A percentile compares a stretch with the other conserved stretches of the same genome.
These are phyloP conservation scores for Natator depressus DNA, from an alignment of 2,113 vertebrate genomes.

Conservation along the genomic window DNA sequence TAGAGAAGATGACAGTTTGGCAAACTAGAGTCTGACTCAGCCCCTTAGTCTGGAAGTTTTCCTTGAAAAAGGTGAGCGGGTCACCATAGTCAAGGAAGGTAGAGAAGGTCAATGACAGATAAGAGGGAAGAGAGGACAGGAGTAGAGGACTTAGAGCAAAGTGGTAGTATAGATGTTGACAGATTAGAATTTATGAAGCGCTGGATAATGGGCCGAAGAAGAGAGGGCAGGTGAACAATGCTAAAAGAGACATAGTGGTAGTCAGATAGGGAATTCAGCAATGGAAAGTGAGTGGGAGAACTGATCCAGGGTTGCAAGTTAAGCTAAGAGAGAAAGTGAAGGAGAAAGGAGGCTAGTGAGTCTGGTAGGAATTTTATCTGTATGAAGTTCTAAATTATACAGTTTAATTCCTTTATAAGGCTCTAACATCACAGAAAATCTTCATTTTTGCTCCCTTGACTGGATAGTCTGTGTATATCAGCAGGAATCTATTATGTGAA, in stretches of 20 bases:
- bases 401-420: background rate
- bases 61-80: too few species aligned
- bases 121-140: too few species aligned
- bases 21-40: background rate
- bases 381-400: background rate
- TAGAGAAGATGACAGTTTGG: background rate
- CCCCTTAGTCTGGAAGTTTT: too few species aligned
- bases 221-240: background rate
- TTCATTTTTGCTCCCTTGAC: background rate
- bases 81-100: too few species aligned
- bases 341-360: background rate
- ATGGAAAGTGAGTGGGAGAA: background rate
- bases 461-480: background rate
- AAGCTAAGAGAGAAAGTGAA: background rate
- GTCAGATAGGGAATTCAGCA: background rate
- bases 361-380: background rate
- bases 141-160: too few species aligned
- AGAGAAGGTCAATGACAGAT: too few species aligned
- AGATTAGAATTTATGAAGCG: too few species aligned
- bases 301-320: background rate
- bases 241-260: background rate
- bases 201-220: background rate
- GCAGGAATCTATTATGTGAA: background rate
- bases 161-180: too few species aligned
- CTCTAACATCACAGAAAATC: background rate